phyloP scores from a whole-genome alignment of 2,113 vertebrate genomes.

The Apodemus sylvaticus region DNA sequence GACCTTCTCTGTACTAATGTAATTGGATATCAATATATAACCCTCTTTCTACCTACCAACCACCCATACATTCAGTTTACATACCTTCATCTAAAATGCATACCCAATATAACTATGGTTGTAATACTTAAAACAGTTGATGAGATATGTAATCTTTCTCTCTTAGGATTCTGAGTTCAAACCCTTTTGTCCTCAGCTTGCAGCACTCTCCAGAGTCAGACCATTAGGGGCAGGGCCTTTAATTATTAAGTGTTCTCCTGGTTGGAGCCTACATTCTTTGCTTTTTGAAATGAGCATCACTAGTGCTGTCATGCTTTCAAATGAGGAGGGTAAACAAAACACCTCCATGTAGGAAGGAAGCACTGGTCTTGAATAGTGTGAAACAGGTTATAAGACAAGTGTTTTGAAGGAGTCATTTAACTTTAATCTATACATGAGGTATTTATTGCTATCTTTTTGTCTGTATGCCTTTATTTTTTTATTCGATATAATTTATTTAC shows the following conservation, averaged over 20 bases:
- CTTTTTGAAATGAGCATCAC: no score
- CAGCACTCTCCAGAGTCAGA: neutral
- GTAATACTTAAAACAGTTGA: constrained; percentile 16
- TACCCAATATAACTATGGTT: neutral
- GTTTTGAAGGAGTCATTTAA: neutral
- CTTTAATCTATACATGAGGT: neutral
- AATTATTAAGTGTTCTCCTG: neutral
- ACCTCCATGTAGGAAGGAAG: neutral
- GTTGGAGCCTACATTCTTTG: neutral
- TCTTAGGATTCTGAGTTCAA: neutral
- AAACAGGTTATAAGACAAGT: neutral
- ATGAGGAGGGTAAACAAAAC: neutral
- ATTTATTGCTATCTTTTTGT: neutral
- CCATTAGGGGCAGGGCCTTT: neutral
- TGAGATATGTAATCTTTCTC: neutral
- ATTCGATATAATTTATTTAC: no score
- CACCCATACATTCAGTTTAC: neutral
- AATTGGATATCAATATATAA: no score
- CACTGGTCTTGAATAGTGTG: neutral
- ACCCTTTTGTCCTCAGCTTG: no score
- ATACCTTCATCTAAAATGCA: neutral
- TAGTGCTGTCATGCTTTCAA: fast-evolving
- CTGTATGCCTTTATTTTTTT: neutral
- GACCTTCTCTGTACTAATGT: no score
- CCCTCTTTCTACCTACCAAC: neutral